phyloP scores from a whole-genome alignment of 2,888 invertebrate genomes.

The Corbicula japonica region DNA sequence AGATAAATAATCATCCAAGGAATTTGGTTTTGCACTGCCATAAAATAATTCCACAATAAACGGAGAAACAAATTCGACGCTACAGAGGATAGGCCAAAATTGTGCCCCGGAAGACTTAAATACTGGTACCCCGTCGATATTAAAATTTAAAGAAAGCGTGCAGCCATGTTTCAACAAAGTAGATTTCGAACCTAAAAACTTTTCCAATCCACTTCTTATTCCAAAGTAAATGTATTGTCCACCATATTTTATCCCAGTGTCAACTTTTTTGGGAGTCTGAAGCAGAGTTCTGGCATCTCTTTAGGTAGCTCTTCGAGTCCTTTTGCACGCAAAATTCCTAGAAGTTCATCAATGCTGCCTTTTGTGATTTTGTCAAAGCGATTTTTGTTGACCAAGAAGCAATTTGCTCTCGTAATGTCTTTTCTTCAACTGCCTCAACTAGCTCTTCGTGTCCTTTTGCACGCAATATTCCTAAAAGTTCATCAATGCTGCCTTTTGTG shows the following conservation, averaged over 20 bases:
- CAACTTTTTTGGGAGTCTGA: constrained; percentile 41
- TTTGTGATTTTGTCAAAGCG: not conserved
- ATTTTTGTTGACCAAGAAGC: constrained; percentile 22
- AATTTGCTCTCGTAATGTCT: constrained; percentile 16
- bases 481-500: constrained; percentile 28
- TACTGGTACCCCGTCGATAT: constrained; percentile 57
- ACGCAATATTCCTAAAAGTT: constrained; percentile 34
- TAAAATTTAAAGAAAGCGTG: constrained; percentile 17
- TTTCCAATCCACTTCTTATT: constrained; percentile 29
- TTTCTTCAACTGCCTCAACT: not conserved
- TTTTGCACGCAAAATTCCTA: constrained; percentile 28
- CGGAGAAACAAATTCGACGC: constrained; percentile 20
- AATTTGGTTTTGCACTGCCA: constrained; percentile 62
- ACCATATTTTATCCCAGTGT: constrained; percentile 44
- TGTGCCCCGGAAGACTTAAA: constrained; percentile 48
- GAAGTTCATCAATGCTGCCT: constrained; percentile 25
- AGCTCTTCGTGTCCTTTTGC: constrained; percentile 13
- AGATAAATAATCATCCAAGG: constrained; percentile 46
- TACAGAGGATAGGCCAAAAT: constrained; percentile 64
- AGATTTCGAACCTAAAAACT: not conserved
- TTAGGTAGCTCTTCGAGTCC: constrained; percentile 47
- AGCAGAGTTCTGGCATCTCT: constrained; percentile 63
- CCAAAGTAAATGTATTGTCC: constrained; percentile 61
- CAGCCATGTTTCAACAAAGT: not conserved
- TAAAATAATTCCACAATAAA: constrained; percentile 64